These are phyloP conservation scores for Gerris lacustris DNA, from an alignment of 2,888 invertebrate species.

Conservation along the genomic window DNA sequence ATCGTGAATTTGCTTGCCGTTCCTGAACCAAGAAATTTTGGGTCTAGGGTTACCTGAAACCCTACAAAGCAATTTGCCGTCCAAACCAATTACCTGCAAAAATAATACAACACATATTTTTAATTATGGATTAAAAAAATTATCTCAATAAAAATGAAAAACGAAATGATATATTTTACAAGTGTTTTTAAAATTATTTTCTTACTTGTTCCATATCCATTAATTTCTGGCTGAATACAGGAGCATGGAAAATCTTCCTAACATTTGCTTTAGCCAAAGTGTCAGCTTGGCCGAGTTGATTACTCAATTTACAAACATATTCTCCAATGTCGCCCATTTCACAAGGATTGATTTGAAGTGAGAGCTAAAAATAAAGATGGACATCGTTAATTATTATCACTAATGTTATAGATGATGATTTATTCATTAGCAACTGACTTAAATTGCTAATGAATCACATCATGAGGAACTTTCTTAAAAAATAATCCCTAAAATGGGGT, in stretches of 20 bases:
- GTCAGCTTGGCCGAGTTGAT: slow-evolving; percentile 61
- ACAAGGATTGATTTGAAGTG: slow-evolving; percentile 58
- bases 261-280: slow-evolving; percentile 59
- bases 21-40: slow-evolving; percentile 75
- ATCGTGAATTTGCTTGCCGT: slow-evolving; percentile 55
- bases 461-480: no score
- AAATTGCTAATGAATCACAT: no score
- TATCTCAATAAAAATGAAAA: no score
- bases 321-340: slow-evolving; percentile 60
- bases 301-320: slow-evolving; percentile 63
- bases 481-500: no score
- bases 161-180: no score
- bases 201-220: slow-evolving; percentile 52
- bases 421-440: no score
- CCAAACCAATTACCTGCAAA: slow-evolving; percentile 53
- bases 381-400: neutral
- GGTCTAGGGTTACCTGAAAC: slow-evolving; percentile 72
- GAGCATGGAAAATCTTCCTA: slow-evolving; percentile 66
- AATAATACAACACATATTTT: neutral
- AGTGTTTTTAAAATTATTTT: no score
- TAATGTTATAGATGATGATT: no score
- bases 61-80: slow-evolving; percentile 71
- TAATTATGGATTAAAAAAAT: no score
- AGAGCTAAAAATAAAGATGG: slow-evolving; percentile 42
- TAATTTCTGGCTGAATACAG: slow-evolving; percentile 64